A percentile compares a stretch with the other conserved stretches of the same genome.
Conservation (phyloP, 2,888 invertebrate genomes). For the Chloromyia formosa region DNA sequence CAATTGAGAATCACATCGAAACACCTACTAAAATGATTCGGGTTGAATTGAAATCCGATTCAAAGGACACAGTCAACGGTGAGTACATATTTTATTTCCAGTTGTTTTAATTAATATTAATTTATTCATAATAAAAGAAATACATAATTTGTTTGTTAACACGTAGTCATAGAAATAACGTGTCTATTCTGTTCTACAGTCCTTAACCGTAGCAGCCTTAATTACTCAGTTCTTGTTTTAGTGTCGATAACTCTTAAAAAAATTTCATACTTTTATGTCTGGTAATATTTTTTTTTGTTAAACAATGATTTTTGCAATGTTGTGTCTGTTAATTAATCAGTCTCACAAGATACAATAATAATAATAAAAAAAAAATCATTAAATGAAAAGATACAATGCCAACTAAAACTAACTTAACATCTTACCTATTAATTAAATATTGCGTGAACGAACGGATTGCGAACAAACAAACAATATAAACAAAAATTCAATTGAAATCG, state of each 20-base stretch:
- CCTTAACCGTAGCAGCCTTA: too few species aligned
- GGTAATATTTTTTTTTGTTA: slow-evolving; percentile 7
- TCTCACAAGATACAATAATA: too few species aligned
- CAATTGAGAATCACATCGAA: slow-evolving; percentile 66
- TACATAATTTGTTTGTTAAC: slow-evolving; percentile 28
- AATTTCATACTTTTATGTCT: background rate
- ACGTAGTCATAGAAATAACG: background rate
- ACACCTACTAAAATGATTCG: slow-evolving; percentile 80
- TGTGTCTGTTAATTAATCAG: slow-evolving; percentile 35
- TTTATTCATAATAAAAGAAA: slow-evolving; percentile 14
- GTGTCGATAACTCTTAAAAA: too few species aligned
- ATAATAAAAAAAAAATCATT: background rate
- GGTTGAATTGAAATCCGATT: slow-evolving; percentile 74
- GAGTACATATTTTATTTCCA: slow-evolving; percentile 43
- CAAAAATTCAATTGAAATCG: too few species aligned
- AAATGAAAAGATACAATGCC: slow-evolving; percentile 19
- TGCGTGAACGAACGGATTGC: background rate
- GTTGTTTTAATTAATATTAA: slow-evolving; percentile 16
- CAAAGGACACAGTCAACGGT: slow-evolving; percentile 60
- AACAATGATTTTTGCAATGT: slow-evolving; percentile 40
- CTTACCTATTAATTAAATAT: slow-evolving; percentile 17
- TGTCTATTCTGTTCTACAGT: too few species aligned
- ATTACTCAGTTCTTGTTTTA: too few species aligned
- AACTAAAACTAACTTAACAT: background rate
- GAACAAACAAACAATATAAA: slow-evolving; percentile 8